Conservation (phyloP, 2,888 invertebrate species). For the Agrochola circellaris region DNA sequence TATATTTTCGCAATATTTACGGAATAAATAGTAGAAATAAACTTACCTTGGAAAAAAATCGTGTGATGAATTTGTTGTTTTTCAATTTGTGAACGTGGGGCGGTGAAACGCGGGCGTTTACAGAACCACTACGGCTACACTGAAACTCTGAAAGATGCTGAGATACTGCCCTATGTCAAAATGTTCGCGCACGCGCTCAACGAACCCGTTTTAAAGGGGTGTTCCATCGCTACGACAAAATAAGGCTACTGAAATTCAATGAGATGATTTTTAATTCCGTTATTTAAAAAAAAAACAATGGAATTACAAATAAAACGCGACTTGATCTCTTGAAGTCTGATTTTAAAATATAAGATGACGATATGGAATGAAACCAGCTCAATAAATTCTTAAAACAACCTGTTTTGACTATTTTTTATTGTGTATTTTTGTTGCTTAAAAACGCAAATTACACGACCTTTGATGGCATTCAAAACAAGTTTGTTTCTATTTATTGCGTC, state of each 20-base stretch:
- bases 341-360: constrained; percentile 34
- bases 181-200: constrained; percentile 76
- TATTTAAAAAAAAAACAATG: neutral
- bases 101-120: constrained; percentile 56
- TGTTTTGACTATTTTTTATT: constrained; percentile 35
- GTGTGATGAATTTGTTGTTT: constrained; percentile 52
- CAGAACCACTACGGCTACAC: constrained; percentile 62
- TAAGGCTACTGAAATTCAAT: neutral
- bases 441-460: constrained; percentile 47
- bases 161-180: constrained; percentile 69
- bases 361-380: constrained; percentile 9
- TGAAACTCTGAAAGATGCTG: constrained; percentile 69
- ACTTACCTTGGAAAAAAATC: constrained; percentile 61
- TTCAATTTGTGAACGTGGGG: constrained; percentile 27
- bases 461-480: constrained; percentile 55
- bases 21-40: neutral
- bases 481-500: constrained; percentile 29
- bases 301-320: constrained; percentile 10
- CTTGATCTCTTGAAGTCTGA: constrained; percentile 5
- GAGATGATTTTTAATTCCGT: neutral
- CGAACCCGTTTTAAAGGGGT: constrained; percentile 53
- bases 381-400: constrained; percentile 37
- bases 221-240: constrained; percentile 54
- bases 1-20: neutral
- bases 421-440: constrained; percentile 25